These are phyloP conservation scores for Anguilla japonica DNA, from an alignment of 2,113 vertebrate genomes.

Conservation along the genomic window DNA sequence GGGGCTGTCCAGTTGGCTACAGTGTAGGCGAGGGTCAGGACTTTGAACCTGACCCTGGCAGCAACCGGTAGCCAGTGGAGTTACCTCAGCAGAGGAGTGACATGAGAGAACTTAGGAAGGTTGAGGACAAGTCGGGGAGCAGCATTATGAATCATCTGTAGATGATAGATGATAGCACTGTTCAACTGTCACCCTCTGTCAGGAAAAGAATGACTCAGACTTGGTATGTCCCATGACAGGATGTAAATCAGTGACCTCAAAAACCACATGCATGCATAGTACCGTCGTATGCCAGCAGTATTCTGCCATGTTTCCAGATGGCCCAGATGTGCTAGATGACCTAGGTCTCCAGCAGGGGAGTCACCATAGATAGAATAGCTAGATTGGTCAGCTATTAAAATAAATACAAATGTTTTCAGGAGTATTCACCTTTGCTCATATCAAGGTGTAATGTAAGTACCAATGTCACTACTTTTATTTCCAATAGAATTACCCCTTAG, in stretches of 20 bases:
- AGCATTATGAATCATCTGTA: too few species aligned
- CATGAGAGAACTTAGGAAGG: too few species aligned
- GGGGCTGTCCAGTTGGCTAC: too few species aligned
- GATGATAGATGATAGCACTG: too few species aligned
- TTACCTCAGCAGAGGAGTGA: too few species aligned
- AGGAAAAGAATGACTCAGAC: not conserved
- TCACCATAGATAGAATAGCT: not conserved
- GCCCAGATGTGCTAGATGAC: not conserved
- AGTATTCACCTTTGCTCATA: not conserved
- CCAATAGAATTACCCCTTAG: too few species aligned
- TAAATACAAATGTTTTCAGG: not conserved
- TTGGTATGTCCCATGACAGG: not conserved
- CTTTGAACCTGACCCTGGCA: too few species aligned
- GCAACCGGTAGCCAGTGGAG: too few species aligned
- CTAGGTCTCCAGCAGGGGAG: not conserved
- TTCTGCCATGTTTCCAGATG: not conserved
- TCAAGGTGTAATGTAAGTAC: not conserved
- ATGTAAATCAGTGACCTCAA: not conserved
- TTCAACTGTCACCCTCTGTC: not conserved
- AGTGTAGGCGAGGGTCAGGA: too few species aligned
- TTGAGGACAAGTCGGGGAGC: too few species aligned
- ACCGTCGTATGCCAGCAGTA: not conserved
- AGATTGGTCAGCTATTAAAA: not conserved
- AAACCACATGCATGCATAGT: not conserved
- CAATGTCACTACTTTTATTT: too few species aligned